phyloP scores from a whole-genome alignment of 2,797 vertebrate genomes.

The Anableps anableps region DNA sequence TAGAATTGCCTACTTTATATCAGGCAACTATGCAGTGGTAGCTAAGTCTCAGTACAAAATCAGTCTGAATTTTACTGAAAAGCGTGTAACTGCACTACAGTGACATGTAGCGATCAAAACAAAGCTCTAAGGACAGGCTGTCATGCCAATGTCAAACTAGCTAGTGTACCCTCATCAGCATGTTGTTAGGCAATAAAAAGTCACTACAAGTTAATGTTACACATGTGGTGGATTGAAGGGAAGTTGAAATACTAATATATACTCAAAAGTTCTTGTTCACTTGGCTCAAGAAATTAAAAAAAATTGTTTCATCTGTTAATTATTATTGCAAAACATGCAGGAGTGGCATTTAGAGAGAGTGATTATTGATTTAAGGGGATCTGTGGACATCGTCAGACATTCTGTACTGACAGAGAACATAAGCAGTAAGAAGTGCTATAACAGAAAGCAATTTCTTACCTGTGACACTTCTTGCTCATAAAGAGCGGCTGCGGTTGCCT shows the following conservation, averaged over 20 bases:
- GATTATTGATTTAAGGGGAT: background rate
- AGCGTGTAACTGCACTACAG: background rate
- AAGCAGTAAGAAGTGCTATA: background rate
- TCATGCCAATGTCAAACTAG: background rate
- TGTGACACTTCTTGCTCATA: background rate
- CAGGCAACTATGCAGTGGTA: background rate
- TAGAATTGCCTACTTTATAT: background rate
- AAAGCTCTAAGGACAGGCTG: background rate
- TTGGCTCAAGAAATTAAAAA: background rate
- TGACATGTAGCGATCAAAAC: background rate
- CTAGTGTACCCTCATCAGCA: background rate
- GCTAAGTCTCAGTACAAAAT: background rate
- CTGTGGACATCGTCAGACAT: background rate
- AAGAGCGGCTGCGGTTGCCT: background rate
- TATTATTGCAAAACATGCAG: slow-evolving; percentile 1
- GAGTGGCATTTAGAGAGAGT: background rate
- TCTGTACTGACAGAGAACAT: background rate
- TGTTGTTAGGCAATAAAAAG: background rate
- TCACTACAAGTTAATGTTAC: background rate
- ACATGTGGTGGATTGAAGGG: background rate
- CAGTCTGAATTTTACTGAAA: background rate
- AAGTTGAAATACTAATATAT: background rate
- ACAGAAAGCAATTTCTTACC: background rate
- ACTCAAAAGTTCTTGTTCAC: background rate
- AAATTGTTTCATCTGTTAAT: no score